These are phyloP conservation scores for Cheilosia impressa DNA, from an alignment of 2,888 invertebrate genomes.

Conservation along the genomic window DNA sequence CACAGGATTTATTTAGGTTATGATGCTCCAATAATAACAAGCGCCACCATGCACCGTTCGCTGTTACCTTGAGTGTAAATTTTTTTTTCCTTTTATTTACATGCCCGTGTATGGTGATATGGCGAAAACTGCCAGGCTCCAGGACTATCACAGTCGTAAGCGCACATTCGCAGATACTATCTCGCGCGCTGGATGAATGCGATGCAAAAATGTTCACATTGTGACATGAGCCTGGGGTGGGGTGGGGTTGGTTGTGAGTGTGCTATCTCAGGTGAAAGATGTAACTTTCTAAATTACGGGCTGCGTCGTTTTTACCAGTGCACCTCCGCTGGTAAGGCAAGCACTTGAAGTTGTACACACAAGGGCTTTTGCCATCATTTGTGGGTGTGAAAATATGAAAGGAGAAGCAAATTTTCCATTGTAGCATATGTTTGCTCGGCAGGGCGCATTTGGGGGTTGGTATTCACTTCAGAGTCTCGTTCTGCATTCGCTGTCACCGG, in stretches of 20 bases:
- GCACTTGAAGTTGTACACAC: conserved; percentile 33
- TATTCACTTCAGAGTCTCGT: conserved; percentile 19
- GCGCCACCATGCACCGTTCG: conserved; percentile 1
- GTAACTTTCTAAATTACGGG: conserved; percentile 60
- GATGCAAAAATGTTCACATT: conserved; percentile 27
- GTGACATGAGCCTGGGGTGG: conserved; percentile 34
- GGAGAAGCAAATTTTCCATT: not conserved
- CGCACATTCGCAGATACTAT: conserved; percentile 33
- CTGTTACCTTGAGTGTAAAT: conserved; percentile 2
- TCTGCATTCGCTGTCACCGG: conserved; percentile 49
- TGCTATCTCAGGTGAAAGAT: conserved; percentile 43
- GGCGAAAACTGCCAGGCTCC: conserved; percentile 19
- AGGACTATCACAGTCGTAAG: conserved; percentile 17
- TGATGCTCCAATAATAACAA: conserved; percentile 68
- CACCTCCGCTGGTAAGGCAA: conserved; percentile 33
- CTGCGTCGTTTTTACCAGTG: not conserved
- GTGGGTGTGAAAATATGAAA: conserved; percentile 44
- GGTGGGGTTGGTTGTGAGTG: not conserved
- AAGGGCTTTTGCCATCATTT: conserved; percentile 37
- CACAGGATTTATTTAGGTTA: conserved; percentile 72
- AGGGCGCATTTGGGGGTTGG: conserved; percentile 2
- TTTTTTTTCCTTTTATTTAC: conserved; percentile 39
- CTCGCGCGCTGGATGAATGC: conserved; percentile 15
- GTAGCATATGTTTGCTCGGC: conserved; percentile 13
- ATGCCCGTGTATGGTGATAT: conserved; percentile 15